Evolutionary conservation across 2,888 invertebrate genomes (phyloP).

Genomic region (Agriopis leucophaearia): DNA sequence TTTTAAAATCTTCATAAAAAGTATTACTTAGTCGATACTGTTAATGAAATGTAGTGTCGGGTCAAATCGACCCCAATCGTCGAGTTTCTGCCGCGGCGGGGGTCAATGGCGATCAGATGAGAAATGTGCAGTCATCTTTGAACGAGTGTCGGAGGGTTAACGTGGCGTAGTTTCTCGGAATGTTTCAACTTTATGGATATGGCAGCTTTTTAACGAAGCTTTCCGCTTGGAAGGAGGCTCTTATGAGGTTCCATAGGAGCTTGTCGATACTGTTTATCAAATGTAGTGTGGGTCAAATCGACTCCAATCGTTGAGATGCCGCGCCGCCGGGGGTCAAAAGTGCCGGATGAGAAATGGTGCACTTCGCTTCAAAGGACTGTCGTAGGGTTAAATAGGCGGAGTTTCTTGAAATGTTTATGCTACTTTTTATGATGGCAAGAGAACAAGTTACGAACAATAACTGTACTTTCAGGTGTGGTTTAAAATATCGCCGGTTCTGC

Average conservation of each 20-base stretch:
- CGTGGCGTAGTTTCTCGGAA: slow-evolving; percentile 17
- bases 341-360: slow-evolving; percentile 43
- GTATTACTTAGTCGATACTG: slow-evolving; percentile 7
- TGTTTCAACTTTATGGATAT: slow-evolving; percentile 17
- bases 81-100: slow-evolving; percentile 23
- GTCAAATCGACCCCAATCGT: slow-evolving; percentile 28
- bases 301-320: slow-evolving; percentile 29
- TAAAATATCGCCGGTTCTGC: too few species aligned
- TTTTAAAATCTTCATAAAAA: neutral
- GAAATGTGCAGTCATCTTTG: slow-evolving; percentile 34
- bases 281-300: slow-evolving; percentile 17
- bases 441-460: neutral
- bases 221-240: neutral
- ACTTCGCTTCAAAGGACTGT: slow-evolving; percentile 38
- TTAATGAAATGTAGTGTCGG: slow-evolving; percentile 6
- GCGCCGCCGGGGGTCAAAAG: slow-evolving; percentile 38
- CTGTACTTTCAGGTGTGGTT: neutral
- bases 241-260: slow-evolving; percentile 1
- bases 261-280: slow-evolving; percentile 5
- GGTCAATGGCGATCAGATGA: slow-evolving; percentile 35
- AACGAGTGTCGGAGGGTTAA: slow-evolving; percentile 30
- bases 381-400: slow-evolving; percentile 33
- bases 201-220: slow-evolving; percentile 9
- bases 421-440: neutral
- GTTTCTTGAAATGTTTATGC: slow-evolving; percentile 1